Conservation (phyloP, 2,888 invertebrate genomes). For the Andrena minutula region DNA sequence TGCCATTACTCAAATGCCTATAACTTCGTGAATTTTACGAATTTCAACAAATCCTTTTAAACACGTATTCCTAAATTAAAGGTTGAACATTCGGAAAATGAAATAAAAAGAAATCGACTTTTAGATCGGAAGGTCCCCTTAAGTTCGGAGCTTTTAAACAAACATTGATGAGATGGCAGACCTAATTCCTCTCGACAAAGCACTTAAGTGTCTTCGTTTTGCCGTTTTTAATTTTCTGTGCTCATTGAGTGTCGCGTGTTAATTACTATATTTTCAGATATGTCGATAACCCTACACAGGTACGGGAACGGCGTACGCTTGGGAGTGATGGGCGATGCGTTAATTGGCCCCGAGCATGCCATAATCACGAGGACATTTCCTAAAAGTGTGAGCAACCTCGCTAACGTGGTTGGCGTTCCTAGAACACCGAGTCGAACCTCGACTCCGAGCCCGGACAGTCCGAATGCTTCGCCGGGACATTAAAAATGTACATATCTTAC, state of each 20-base stretch:
- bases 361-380: conserved; percentile 80
- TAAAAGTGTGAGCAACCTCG: conserved; percentile 77
- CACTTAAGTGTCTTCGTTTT: no score
- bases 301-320: conserved; percentile 89
- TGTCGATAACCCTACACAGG: conserved; percentile 90
- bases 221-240: background rate
- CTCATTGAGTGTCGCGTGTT: background rate
- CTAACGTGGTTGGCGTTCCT: conserved; percentile 78
- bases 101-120: no score
- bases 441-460: conserved; percentile 75
- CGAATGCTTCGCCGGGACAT: conserved; percentile 77
- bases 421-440: conserved; percentile 73
- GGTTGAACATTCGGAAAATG: no score
- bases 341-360: conserved; percentile 88
- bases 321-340: conserved; percentile 90
- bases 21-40: no score
- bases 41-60: no score
- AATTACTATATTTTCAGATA: conserved; percentile 86
- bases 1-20: no score
- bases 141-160: no score
- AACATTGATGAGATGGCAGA: no score
- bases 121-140: no score
- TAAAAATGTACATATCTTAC: conserved; percentile 46
- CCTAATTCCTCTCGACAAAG: no score
- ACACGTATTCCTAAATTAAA: no score